Evolutionary conservation across 1,140 invertebrate genomes (phyloP).

Genomic region (Drosophila sproati): DNA sequence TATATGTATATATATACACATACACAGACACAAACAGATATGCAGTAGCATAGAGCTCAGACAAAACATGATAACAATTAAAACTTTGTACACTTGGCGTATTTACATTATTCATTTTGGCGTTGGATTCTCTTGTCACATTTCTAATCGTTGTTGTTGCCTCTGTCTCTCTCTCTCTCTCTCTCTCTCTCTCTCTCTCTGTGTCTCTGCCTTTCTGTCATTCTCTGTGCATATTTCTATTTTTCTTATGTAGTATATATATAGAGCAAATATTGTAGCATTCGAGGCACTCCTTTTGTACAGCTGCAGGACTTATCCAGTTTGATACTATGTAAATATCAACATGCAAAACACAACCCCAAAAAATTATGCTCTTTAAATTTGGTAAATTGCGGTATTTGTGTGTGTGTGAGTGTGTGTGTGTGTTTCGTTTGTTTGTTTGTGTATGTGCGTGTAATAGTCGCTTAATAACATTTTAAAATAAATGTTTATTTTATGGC

Average conservation of each 20-base stretch:
- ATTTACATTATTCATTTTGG: conserved; percentile 80
- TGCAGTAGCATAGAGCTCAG: conserved; percentile 47
- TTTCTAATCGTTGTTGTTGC: conserved; percentile 47
- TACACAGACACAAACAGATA: conserved; percentile 1
- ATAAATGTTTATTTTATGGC: conserved; percentile 79
- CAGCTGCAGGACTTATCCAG: conserved; percentile 6
- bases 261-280: background rate
- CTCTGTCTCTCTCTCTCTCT: conserved; percentile 15
- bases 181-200: conserved; percentile 14
- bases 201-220: conserved; percentile 2
- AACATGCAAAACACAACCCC: conserved; percentile 14
- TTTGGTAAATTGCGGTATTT: background rate
- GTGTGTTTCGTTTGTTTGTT: background rate
- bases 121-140: conserved; percentile 78
- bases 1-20: background rate
- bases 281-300: background rate
- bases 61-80: conserved; percentile 82
- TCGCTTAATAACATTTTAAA: conserved; percentile 78
- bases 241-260: background rate
- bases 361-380: conserved; percentile 15
- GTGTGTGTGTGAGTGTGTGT: background rate
- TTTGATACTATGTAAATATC: conserved; percentile 38
- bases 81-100: conserved; percentile 81
- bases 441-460: background rate
- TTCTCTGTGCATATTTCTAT: conserved; percentile 8